Evolutionary conservation across 1,140 invertebrate genomes (phyloP), one percentile per base, ranked within the genome.

Genomic region (Platyura marginata): DNA sequence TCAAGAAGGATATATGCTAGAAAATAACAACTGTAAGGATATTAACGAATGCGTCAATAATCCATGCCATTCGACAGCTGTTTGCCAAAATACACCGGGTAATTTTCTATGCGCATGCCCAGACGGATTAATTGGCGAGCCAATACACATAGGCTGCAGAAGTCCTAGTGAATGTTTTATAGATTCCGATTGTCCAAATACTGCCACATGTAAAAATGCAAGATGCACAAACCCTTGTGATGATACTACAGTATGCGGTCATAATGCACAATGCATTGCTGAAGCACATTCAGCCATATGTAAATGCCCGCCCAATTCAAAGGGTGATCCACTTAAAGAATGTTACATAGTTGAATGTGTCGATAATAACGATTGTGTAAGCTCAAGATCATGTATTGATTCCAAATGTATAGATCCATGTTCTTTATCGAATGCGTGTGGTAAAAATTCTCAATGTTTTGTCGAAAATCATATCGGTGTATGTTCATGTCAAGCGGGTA

Each of bases 151-250:
- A 0, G 81, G 75, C 20, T 88, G 84, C 51, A 71, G 75, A 46
- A 70, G 72, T 52, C 77, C 84, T 1, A 84, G 81, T 25, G 80
- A 87, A 53, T 92, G 88, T 52, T 72, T 79, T 42, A 70, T 74
- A 1, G 80, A 90, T 55, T 64, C 69, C 1, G 83, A 90, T 48
- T 91, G 87, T 55, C 80, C 84, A 1, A 64, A 69, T 11, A 72
- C 76, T 25, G 82, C 86, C 2, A 70, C 75, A 44, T 92, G 88
- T 51, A 56, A 77, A 13, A 76, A 85, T 38, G 75, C 79, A 43
- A 72, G 69, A 39, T 92, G 88, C 50, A 70, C 74, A 37, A 84
- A 87, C 65, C 84, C 84, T 1, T 93, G 88, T 57, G 74, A 77
- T 35, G 57, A 60, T 6, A 45, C 62, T 3, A 63, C 65, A 13